Conservation (phyloP, 1,140 invertebrate species). For the Seison nebaliae region DNA sequence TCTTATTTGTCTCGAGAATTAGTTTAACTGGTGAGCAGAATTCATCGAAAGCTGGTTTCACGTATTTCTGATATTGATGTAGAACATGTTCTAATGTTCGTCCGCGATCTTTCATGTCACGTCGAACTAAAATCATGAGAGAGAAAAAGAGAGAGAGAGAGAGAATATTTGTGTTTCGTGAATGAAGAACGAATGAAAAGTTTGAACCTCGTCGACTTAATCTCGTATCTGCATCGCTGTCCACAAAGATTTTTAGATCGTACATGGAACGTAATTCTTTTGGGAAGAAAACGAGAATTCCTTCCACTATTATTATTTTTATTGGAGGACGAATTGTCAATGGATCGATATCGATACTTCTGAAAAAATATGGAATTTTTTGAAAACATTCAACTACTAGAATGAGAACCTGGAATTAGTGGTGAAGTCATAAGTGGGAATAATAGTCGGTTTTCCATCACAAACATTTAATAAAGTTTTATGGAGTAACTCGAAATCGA, state of each 20-base stretch:
- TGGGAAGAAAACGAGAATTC: conserved; percentile 89
- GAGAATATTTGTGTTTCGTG: not conserved
- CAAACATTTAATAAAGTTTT: conserved; percentile 50
- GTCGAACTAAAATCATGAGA: conserved; percentile 44
- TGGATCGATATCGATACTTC: conserved; percentile 35
- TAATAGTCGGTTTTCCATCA: conserved; percentile 50
- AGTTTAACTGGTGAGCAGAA: conserved; percentile 90
- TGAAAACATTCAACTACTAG: not conserved
- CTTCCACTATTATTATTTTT: conserved; percentile 87
- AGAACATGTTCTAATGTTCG: conserved; percentile 72
- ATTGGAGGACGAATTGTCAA: conserved; percentile 61
- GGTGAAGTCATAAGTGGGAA: conserved; percentile 66
- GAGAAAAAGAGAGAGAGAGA: not conserved
- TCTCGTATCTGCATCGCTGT: conserved; percentile 12
- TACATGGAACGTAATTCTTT: conserved; percentile 63
- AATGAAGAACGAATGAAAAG: not conserved
- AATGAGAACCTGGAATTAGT: conserved; percentile 19
- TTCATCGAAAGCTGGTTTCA: conserved; percentile 95
- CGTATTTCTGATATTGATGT: conserved; percentile 80
- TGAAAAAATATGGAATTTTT: conserved; percentile 3
- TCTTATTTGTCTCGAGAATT: not conserved
- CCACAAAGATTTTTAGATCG: conserved; percentile 9
- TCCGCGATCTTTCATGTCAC: conserved; percentile 73
- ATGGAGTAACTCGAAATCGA: conserved; percentile 50
- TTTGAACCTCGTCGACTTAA: conserved; percentile 5